Base-by-base conservation (phyloP, 1,140 invertebrate species). In the Goniozus legneri region DNA sequence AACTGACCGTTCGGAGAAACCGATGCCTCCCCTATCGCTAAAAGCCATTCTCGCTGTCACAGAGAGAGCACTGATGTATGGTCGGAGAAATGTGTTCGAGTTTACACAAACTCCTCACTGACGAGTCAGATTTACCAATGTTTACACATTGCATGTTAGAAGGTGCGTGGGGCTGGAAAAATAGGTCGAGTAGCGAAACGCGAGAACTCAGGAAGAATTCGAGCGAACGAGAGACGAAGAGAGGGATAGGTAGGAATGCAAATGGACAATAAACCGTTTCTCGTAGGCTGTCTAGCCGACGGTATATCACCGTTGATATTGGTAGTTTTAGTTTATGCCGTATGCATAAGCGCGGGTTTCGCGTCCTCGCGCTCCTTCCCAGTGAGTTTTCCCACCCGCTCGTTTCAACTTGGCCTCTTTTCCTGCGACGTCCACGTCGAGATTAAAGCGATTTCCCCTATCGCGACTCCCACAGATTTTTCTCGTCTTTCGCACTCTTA, bases 241-340 rank as follows among this genome's bases (percentile, higher is more conserved):
- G n/a, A n/a, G n/a, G n/a, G n/a, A n/a, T n/a, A n/a, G n/a, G n/a
- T n/a, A n/a, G 48, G 39, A 59, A 64, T 64, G 60, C 58, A 63
- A 64, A 64, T 64, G 62, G 53, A 60, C 58, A 55, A 64, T 62
- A 64, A 64, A 63, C 60, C 50, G 50, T 42, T n/a, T 44, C 55
- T 56, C 52, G 53, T 50, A 57, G 46, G 54, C 33, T 50, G 48
- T 56, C 60, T 56, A 54, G n/a, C 52, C 22, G 16, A 51, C 54
- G 52, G 47, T 62, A 60, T 62, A 64, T 64, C 57, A 64, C 46
- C 39, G 52, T 47, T 60, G 61, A 62, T 57, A 62, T 57, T 40
- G 57, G 61, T 60, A 56, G 45, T 64, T 63, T 64, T 61, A 64
- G 62, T 64, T 62, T 64, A 64, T 63, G 51, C 51, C 44, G 55